Conservation (phyloP, 2,888 invertebrate species). For the Trichopoda pennipes region DNA sequence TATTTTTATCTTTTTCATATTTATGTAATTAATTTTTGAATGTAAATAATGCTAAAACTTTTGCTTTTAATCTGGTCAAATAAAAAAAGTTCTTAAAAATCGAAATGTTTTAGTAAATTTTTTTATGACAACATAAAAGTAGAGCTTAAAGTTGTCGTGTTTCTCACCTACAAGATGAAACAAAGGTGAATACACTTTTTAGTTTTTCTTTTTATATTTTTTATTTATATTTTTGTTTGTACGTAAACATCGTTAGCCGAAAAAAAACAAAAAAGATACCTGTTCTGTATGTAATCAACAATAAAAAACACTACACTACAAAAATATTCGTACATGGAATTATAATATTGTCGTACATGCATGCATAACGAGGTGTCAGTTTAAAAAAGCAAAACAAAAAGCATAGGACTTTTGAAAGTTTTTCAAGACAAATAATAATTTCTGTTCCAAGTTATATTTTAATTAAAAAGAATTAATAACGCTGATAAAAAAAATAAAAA, state of each 20-base stretch:
- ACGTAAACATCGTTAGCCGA: slow-evolving; percentile 1
- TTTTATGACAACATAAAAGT: slow-evolving; percentile 24
- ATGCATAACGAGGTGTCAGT: too few relatives aligned
- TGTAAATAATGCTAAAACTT: slow-evolving; percentile 27
- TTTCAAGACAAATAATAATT: too few relatives aligned
- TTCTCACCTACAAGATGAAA: slow-evolving; percentile 37
- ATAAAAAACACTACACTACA: neutral
- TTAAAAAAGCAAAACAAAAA: too few relatives aligned
- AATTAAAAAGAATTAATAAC: too few relatives aligned
- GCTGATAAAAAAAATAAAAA: too few relatives aligned
- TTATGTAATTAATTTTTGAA: too few relatives aligned
- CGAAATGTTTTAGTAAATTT: slow-evolving; percentile 1
- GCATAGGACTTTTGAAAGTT: too few relatives aligned
- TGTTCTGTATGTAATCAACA: neutral
- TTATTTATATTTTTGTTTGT: slow-evolving; percentile 19
- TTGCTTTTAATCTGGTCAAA: slow-evolving; percentile 28
- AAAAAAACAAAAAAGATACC: neutral
- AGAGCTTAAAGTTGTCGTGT: slow-evolving; percentile 49
- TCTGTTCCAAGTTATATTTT: too few relatives aligned
- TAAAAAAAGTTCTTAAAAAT: slow-evolving; percentile 10
- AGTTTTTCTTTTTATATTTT: too few relatives aligned
- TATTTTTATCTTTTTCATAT: neutral
- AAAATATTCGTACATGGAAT: too few relatives aligned
- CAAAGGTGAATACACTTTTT: slow-evolving; percentile 66
- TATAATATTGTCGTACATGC: too few relatives aligned